Evolutionary conservation across 1,140 invertebrate species (phyloP), one percentile per base, ranked within the genome.

Genomic region (Riptortus pedestris): DNA sequence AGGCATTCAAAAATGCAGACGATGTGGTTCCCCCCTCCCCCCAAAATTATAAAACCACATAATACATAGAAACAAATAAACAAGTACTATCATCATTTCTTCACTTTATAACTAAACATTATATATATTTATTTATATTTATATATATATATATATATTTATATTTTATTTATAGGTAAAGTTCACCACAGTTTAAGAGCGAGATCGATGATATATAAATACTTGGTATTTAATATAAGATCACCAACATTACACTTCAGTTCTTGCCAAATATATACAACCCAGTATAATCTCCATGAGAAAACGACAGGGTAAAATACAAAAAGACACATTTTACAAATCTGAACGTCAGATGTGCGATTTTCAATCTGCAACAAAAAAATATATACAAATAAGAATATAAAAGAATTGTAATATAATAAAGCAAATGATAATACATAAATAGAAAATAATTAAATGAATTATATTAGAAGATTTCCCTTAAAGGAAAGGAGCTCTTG

Each of bases 161-260:
- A 55, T 55, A 22, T 47, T 20, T 24, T 26, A 55, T 14, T 9
- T 55, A 55, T 22, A 55, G 24, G 18, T 55, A 55, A 55, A 26
- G 24, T 55, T 55, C 51, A 55, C 24, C 51, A 55, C 20, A 55
- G 51, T 55, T 55, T 55, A 24, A 55, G 51, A 55, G 51, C 24
- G 51, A 55, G 51, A 55, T 55, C 51, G 51, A 55, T 24, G 51
- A 24, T 55, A 55, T 55, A 55, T 55, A 55, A 55, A 55, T 55
- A 55, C 51, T 55, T 55, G 51, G 51, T 55, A 55, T 55, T 55
- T 55, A 55, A 51, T 24, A 24, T 24, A 55, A 24, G 24, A 55
- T 55, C 51, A 55, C 51, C 51, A 55, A 24, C 22, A 24, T 16
- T 24, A 55, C 24, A 55, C 18, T 55, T 55, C 51, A 24, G 18